Evolutionary conservation across 2,888 invertebrate species (phyloP).

Genomic region (Amiota mariae): DNA sequence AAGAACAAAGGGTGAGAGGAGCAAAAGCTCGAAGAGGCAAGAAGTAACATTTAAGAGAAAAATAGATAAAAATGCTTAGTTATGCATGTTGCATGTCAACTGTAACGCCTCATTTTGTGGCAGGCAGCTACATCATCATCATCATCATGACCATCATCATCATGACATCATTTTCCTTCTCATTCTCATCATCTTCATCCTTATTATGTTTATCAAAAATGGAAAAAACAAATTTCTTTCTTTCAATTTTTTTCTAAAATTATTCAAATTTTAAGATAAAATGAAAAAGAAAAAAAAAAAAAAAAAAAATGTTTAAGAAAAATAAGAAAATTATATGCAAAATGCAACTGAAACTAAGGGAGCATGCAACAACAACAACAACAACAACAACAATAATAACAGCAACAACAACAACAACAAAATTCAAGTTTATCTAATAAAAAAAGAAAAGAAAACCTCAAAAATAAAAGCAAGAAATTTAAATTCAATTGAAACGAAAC

Average conservation of each 20-base stretch:
- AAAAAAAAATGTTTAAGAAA: too few species aligned
- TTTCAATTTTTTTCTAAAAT: slow-evolving; percentile 19
- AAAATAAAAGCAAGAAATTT: slow-evolving; percentile 45
- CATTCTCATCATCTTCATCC: slow-evolving; percentile 31
- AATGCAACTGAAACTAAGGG: too few species aligned
- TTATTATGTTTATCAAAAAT: too few species aligned
- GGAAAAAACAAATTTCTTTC: too few species aligned
- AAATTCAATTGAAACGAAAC: slow-evolving; percentile 64
- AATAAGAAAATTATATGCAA: too few species aligned
- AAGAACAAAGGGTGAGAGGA: too few species aligned
- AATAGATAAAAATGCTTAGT: slow-evolving; percentile 9
- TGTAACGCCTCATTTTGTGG: too few species aligned
- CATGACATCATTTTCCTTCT: slow-evolving; percentile 32
- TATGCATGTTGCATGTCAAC: background rate
- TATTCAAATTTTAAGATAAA: slow-evolving; percentile 23
- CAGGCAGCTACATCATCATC: too few species aligned
- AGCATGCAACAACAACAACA: background rate
- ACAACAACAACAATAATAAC: too few species aligned
- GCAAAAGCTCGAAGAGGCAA: too few species aligned
- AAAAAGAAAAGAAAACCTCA: background rate
- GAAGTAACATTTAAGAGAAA: background rate
- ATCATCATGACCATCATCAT: too few species aligned
- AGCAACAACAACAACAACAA: background rate
- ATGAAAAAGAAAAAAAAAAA: slow-evolving; percentile 20
- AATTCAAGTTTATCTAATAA: slow-evolving; percentile 7